Percentiles rank a stretch among this genome's conserved stretches.
phyloP scores from a whole-genome alignment of 2,888 invertebrate species.

The Drosophila incognita region DNA sequence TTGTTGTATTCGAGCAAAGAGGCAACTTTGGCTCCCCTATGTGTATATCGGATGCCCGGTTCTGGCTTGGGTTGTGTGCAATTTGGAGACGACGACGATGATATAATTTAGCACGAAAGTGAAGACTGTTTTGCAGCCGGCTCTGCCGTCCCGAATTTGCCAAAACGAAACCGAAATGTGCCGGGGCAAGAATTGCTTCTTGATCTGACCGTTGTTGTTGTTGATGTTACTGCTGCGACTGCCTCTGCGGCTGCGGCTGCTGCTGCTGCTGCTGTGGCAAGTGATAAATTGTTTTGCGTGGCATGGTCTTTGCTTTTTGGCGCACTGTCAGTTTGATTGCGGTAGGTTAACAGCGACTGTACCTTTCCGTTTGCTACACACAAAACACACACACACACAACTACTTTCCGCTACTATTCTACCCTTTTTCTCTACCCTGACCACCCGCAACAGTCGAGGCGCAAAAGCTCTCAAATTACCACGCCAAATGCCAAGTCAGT shows the following conservation, averaged over 20 bases:
- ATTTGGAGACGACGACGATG: constrained; percentile 64
- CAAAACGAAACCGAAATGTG: constrained; percentile 77
- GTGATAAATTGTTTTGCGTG: constrained; percentile 72
- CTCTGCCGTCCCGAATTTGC: constrained; percentile 63
- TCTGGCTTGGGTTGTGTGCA: constrained; percentile 36
- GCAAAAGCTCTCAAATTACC: constrained; percentile 79
- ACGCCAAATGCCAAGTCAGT: constrained; percentile 80
- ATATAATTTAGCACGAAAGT: constrained; percentile 80
- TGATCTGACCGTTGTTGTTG: constrained; percentile 20
- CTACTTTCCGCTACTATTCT: constrained; percentile 5
- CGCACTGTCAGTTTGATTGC: constrained; percentile 67
- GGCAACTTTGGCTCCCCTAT: constrained; percentile 54
- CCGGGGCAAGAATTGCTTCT: constrained; percentile 26
- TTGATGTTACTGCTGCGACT: constrained; percentile 15
- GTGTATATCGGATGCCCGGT: constrained; percentile 32
- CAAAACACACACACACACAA: neutral
- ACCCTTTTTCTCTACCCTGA: constrained; percentile 48
- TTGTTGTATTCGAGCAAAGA: constrained; percentile 62
- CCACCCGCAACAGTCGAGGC: constrained; percentile 74
- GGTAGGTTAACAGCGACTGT: constrained; percentile 65
- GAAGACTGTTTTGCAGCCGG: constrained; percentile 75
- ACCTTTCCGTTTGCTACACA: constrained; percentile 31
- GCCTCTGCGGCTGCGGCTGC: constrained; percentile 6
- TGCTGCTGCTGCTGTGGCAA: constrained; percentile 29
- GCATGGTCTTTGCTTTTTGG: constrained; percentile 42